Evolutionary conservation across 2,888 invertebrate species (phyloP), one percentile per base, ranked within the genome.

Genomic region (Rhagonycha fulva): DNA sequence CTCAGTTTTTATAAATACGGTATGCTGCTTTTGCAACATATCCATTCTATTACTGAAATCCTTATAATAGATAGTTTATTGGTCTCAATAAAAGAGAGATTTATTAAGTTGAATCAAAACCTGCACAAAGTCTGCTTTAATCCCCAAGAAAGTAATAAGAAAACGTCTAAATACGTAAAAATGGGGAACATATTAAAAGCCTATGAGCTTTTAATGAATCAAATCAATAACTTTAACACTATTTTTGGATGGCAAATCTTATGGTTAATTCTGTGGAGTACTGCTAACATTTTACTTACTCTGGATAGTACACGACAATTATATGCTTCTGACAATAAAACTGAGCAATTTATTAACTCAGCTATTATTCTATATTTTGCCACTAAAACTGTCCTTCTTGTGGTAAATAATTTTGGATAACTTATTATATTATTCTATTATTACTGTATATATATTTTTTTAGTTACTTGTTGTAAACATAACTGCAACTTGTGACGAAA

Each of bases 221-320:
- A 68, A 68, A 4, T 68, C n/a, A 9, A 26, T 28, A 3, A 24
- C 5, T 68, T 68, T n/a, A 68, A 68, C 10, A n/a, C 23, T 0
- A 68, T 68, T 14, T 68, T 68, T 68, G 68, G 68, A 9, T 68
- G 12, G 24, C 28, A 68, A 14, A 68, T 68, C 9, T 68, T 68
- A 9, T n/a, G 9, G 4, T 14, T 68, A 3, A 28, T 9, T 4
- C 2, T 14, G 5, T 26, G n/a, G 1, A 24, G 2, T 3, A 68
- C 9, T 24, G 3, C 9, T 0, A 3, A 2, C 19, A 12, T 24
- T 12, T 28, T 68, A 14, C 5, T 24, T 28, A 14, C 9, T 10
- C 1, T 63, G 10, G 19, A 63, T 12, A 5, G 14, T 4, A 23
- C 14, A 19, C 14, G 5, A 0, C 12, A 23, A 4, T 1, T 9